Base-by-base conservation (phyloP, 2,113 vertebrate species). In the Genyomyrus donnyi region DNA sequence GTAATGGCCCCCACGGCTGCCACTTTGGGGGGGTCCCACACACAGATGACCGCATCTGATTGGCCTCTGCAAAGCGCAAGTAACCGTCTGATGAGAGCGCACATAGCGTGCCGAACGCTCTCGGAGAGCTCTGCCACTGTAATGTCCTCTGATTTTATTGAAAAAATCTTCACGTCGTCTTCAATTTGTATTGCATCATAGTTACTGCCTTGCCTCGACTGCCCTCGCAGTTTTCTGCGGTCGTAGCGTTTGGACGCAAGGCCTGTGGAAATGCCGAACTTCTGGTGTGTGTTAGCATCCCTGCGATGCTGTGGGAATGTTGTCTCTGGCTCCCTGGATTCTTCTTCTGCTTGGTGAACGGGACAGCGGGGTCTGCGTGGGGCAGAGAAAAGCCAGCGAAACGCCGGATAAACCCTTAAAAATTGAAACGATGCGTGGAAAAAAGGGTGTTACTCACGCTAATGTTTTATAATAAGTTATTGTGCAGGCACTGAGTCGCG, bases 11-110 rank as follows among this genome's bases (percentile, higher is more conserved):
- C 49, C 80, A 58, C n/a, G 49, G 48, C 42, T 52, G n/a, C 17
- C 13, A 80, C 77, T 58, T 77, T 86, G 88, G 10, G 24, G 83
- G 56, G 89, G 52, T 91, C 91, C 91, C 83, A 35, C 31, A 56
- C 21, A 8, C 52, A 48, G 49, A 88, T 24, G 21, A 42, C 31
- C 70, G 58, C 49, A 90, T 86, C 74, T 35, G 53, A 27, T 83
- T 39, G 39, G 39, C 77, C 77, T 83, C 77, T 83, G 77, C 42
- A 10, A 48, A 85, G 19, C 19, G 39, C 21, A 48, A n/a, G 48
- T 48, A 85, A 48, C 42, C 10, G 83, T 10, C 45, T 48, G 45
- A 45, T 48, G 49, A 87, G 31, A 53, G 21, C 19, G 2, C 27
- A 6, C 27, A 15, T 87, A 53, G 50, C 85, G 85, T 87, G 50